Base-by-base conservation (phyloP, 2,797 vertebrate species). In the Picus viridis region DNA sequence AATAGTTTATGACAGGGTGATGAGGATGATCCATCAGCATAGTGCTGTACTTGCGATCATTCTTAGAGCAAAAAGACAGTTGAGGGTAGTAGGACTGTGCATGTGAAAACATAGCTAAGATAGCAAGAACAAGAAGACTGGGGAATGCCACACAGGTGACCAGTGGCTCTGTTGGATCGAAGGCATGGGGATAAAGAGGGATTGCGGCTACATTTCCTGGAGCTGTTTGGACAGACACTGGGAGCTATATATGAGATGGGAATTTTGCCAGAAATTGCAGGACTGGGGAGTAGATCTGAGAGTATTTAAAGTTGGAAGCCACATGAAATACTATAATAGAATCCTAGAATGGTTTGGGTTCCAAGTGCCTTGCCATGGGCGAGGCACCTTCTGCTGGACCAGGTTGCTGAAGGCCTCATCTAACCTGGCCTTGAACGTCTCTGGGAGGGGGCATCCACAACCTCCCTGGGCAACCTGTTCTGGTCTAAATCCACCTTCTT, bases 181-280 rank as follows among this genome's bases (percentile, higher is more conserved):
- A 64, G 32, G 34, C 32, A 17, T 2, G 36, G 49, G 67, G 54
- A 24, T 78, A 32, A 77, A 83, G 36, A 77, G n/a, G 64, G 53
- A 11, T 26, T 20, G 22, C 6, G 36, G n/a, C 34, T 61, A 11
- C 27, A 7, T 26, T 74, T 30, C 16, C 19, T 78, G 56, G 17
- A 67, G 23, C 30, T 58, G 6, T 82, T 79, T 76, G 57, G 30
- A 43, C 45, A 59, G 57, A 16, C 6, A 7, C 26, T 58, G 13
- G 16, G 15, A 83, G 5, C 18, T 16, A 13, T 76, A 0, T 73
- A 6, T 51, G 34, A 74, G 29, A 39, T 3, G 3, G 16, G 1
- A 16, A 39, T 67, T 93, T 76, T 76, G 10, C 10, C 15, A n/a
- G 68, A 58, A 72, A 19, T 47, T 65, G 18, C 13, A 49, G 34